Conservation (phyloP, 2,113 vertebrate species). For the Neodon shergylaensis region DNA sequence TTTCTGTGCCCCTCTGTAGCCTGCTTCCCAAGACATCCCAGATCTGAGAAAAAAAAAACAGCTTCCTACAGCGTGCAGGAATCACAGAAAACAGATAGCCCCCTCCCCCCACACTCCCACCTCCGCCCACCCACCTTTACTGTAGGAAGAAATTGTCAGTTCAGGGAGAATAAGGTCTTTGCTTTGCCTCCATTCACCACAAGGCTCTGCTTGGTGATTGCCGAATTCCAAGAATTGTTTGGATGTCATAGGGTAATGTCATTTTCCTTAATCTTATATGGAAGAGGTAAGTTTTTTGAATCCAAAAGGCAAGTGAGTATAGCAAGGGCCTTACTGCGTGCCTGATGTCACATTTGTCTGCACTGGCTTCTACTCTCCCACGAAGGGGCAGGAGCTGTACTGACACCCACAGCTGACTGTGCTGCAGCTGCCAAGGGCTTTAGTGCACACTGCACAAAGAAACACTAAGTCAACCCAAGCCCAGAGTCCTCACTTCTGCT, state of each 20-base stretch:
- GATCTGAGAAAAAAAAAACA: slow-evolving; percentile 36
- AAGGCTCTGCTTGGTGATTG: slow-evolving; percentile 34
- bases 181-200: slow-evolving; percentile 7
- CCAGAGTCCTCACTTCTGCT: slow-evolving; percentile 49
- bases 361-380: neutral
- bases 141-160: slow-evolving; percentile 18
- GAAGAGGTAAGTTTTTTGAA: slow-evolving; percentile 36
- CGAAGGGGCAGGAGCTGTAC: neutral
- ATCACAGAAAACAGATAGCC: neutral
- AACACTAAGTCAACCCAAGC: slow-evolving; percentile 36
- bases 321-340: neutral
- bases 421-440: slow-evolving; percentile 32
- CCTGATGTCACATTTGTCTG: neutral
- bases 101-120: neutral
- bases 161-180: slow-evolving; percentile 36
- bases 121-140: neutral
- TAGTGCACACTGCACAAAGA: neutral
- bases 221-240: slow-evolving; percentile 35
- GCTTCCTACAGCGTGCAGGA: neutral
- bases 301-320: neutral
- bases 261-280: slow-evolving; percentile 19
- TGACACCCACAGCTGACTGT: slow-evolving; percentile 14
- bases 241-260: slow-evolving; percentile 30
- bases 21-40: neutral
- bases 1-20: neutral